These are phyloP conservation scores for Acrobasis repandana DNA, from an alignment of 2,888 invertebrate genomes.

Conservation along the genomic window DNA sequence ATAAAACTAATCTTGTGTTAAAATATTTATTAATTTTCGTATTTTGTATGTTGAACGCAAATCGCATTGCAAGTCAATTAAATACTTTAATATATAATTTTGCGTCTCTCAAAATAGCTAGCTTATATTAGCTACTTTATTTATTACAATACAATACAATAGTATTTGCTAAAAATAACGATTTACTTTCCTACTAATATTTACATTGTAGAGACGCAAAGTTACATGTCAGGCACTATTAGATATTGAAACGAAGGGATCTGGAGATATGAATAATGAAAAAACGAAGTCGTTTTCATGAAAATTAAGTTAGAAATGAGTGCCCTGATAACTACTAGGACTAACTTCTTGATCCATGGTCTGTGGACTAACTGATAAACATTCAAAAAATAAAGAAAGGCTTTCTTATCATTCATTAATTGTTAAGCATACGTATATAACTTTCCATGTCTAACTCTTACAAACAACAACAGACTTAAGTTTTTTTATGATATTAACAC, in stretches of 20 bases:
- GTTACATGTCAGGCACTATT: not conserved
- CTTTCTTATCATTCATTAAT: no score
- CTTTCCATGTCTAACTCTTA: no score
- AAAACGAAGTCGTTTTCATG: no score
- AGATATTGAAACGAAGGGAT: not conserved
- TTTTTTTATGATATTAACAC: no score
- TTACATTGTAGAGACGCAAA: constrained; percentile 11
- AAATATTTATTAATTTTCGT: not conserved
- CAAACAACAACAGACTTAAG: no score
- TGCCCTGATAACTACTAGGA: no score
- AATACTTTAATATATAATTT: not conserved
- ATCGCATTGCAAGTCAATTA: not conserved
- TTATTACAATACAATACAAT: not conserved
- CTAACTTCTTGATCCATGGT: no score
- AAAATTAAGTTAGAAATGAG: no score
- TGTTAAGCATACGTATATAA: no score
- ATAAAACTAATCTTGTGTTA: not conserved
- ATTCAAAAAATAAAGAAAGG: no score
- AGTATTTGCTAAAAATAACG: constrained; percentile 3
- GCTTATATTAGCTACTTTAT: not conserved
- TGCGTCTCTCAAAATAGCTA: not conserved
- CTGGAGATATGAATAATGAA: no score
- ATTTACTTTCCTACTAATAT: constrained; percentile 30
- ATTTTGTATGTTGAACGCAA: not conserved
- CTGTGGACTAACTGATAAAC: no score